Base-by-base conservation (phyloP, 2,888 invertebrate species). In the Anorthoa munda region DNA sequence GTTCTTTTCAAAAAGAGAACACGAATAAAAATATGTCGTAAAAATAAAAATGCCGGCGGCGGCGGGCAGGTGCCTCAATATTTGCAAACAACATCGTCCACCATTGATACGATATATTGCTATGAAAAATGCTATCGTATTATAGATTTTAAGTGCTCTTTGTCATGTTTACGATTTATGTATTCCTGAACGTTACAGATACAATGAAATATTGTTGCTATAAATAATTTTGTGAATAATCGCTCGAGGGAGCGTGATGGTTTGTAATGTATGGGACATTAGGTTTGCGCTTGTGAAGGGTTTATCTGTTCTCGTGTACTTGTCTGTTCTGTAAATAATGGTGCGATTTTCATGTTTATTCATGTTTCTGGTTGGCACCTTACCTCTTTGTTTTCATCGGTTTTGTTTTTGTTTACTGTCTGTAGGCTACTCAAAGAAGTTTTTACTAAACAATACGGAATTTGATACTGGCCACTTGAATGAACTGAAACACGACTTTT, bases 151-250 rank as follows among this genome's bases (percentile, higher is more conserved):
- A 86, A 86, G 87, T 81, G 87, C 72, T 81, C 82, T 81, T 76
- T 83, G 80, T 81, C 84, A 61, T 69, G 69, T 67, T 55, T 23
- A 77, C 68, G 81, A 87, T 87, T 86, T 85, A 86, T 86, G 78
- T 75, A 80, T 84, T 84, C 79, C 81, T 83, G 87, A 79, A 83
- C 48, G 79, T 71, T 66, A 79, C 78, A 78, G 79, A 87, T 87
- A 79, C 83, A 80, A 82, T 84, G 77, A 82, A 81, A 84, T 85
- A 86, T 86, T 64, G 83, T 76, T 56, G 85, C 82, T 66, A 82
- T 86, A 85, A 85, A 86, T 93, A 93, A 92, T 92, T 91, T 84
- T 84, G 69, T 86, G 82, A 86, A 86, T 81, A 86, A 86, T 86
- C 76, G 84, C 59, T 64, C 56, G 72, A 46, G 75, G 77, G 75